Base-by-base conservation (phyloP, 2,797 vertebrate genomes). In the Malacoctenus gilli region DNA sequence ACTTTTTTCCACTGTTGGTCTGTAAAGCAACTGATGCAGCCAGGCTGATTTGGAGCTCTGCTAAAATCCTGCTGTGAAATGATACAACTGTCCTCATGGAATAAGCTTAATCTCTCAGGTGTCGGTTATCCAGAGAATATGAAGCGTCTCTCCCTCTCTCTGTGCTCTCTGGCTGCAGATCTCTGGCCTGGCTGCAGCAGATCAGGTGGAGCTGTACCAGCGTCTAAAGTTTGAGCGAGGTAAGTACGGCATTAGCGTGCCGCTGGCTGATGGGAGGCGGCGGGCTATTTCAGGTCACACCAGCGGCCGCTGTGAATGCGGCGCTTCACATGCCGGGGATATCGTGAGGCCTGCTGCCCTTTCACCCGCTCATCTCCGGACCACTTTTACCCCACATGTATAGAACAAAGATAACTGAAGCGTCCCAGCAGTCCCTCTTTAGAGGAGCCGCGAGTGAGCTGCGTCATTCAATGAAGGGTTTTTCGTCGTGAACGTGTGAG, bases 161-260 rank as follows among this genome's bases (percentile, higher is more conserved):
- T 32, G 59, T 72, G 66, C 34, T 87, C 59, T 91, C 71, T 74
- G 91, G 11, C 91, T 93, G 72, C 93, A 99, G 97, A 93, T 99
- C 30, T 89, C 93, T 58, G 83, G 82, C 53, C 87, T 98, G 88
- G 94, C 94, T 41, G 80, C 93, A 14, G 83, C 85, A 42, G 93
- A 94, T 53, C 93, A 94, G 73, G 90, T 92, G 75, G 89, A 95
- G 38, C 88, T 97, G 36, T 96, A 95, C 85, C 93, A 93, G 79
- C 92, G 92, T 54, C 82, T 98, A 83, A 95, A 92, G 84, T 97
- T 96, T 83, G 95, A 98, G 89, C 90, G 94, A 93, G 96, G 97
- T 98, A 64, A 56, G 77, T 73, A 12, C 42, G 25, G 58, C 18
- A 9, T 71, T 53, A 50, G 36, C 34, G 28, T 53, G 44, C 14